phyloP scores from a whole-genome alignment of 1,140 invertebrate species.

The Sycobia sp. region DNA sequence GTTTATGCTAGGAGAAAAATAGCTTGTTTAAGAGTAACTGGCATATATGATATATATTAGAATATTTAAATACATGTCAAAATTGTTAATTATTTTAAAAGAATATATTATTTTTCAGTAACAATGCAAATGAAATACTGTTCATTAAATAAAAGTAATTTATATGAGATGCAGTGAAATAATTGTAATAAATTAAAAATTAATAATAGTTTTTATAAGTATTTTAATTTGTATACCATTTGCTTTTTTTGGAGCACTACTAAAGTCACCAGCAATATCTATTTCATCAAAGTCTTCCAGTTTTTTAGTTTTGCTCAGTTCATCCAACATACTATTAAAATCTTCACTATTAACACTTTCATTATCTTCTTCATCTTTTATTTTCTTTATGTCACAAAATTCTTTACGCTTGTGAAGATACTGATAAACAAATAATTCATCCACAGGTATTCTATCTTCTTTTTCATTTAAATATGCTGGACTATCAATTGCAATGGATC shows the following conservation, averaged over 20 bases:
- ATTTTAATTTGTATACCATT: slow-evolving; percentile 52
- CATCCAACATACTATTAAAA: slow-evolving; percentile 82
- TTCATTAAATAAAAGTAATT: no score
- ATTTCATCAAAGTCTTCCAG: slow-evolving; percentile 69
- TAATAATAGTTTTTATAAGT: no score
- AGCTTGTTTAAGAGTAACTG: no score
- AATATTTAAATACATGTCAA: no score
- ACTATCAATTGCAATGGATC: slow-evolving; percentile 71
- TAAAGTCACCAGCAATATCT: slow-evolving; percentile 59
- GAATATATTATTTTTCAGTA: no score
- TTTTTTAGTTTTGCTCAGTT: slow-evolving; percentile 65
- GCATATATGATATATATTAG: no score
- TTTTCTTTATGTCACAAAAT: slow-evolving; percentile 43
- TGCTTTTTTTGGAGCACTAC: slow-evolving; percentile 51
- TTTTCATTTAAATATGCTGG: slow-evolving; percentile 71
- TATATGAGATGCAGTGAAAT: no score
- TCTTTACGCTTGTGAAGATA: slow-evolving; percentile 59
- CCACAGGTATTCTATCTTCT: slow-evolving; percentile 76
- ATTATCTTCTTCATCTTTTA: slow-evolving; percentile 70
- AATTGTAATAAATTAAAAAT: no score
- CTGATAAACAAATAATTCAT: slow-evolving; percentile 81
- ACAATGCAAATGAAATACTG: no score
- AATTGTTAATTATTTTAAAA: no score
- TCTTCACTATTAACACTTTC: slow-evolving; percentile 88
- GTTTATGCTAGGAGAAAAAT: no score